These are phyloP conservation scores for Rhegmatorhina hoffmannsi DNA, from an alignment of 2,113 vertebrate genomes.

Conservation along the genomic window DNA sequence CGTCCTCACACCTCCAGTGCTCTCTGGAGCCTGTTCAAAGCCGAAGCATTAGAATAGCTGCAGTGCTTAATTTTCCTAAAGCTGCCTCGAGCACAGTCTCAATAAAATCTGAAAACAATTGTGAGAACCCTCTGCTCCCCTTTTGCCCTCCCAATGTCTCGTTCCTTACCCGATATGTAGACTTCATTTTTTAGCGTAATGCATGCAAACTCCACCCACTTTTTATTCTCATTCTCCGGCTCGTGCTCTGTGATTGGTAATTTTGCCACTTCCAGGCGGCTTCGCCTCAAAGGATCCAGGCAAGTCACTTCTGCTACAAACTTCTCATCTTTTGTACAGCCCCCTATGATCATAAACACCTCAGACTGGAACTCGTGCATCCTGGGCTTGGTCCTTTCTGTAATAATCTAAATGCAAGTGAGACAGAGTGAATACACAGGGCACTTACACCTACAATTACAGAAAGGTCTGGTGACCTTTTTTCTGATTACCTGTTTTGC, in stretches of 20 bases:
- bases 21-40: not conserved
- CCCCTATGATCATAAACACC: constrained; percentile 96
- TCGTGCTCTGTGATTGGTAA: constrained; percentile 89
- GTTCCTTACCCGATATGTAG: constrained; percentile 91
- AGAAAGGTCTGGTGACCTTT: not conserved
- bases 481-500: not conserved
- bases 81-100: not conserved
- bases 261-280: constrained; percentile 94
- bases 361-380: constrained; percentile 92
- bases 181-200: constrained; percentile 95
- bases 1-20: not conserved
- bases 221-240: constrained; percentile 86
- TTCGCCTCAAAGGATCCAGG: constrained; percentile 93
- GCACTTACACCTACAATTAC: not conserved
- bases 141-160: not conserved
- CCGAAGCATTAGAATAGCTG: not conserved
- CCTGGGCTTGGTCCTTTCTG: constrained; percentile 94
- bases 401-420: constrained; percentile 84
- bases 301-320: constrained; percentile 96
- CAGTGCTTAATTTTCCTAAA: not conserved
- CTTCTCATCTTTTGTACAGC: constrained; percentile 95
- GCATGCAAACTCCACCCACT: constrained; percentile 98
- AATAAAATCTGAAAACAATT: not conserved
- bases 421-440: constrained; percentile 8
- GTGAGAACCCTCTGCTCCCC: not conserved